Conservation (phyloP, 2,113 vertebrate genomes). For the Colaptes auratus region DNA sequence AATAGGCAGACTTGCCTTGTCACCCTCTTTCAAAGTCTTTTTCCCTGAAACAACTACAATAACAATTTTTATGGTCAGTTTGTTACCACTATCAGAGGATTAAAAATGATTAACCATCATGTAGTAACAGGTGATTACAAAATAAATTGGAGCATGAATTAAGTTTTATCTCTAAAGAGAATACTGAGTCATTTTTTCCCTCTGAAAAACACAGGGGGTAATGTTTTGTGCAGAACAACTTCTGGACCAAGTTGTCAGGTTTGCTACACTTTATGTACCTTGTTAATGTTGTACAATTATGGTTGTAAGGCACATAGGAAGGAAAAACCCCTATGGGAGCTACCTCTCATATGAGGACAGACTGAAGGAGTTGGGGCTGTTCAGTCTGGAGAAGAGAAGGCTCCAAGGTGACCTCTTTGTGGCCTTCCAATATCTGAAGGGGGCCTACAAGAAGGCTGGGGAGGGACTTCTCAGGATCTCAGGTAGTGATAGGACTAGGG, state of each 20-base stretch:
- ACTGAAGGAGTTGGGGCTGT: no score
- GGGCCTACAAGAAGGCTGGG: no score
- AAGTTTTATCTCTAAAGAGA: background rate
- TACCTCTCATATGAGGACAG: no score
- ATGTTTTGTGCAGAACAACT: background rate
- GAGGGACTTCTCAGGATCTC: no score
- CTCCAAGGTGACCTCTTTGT: no score
- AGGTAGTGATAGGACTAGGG: no score
- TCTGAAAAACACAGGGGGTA: background rate
- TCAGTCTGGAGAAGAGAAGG: no score
- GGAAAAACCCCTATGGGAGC: background rate
- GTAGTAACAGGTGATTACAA: background rate
- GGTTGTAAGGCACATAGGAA: background rate
- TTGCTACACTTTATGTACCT: background rate
- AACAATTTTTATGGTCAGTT: background rate
- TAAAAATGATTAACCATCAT: background rate
- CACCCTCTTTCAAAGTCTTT: background rate
- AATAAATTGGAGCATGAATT: background rate
- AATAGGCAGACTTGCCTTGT: background rate
- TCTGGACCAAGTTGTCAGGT: background rate
- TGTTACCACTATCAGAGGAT: background rate
- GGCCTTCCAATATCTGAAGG: no score
- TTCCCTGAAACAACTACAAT: background rate
- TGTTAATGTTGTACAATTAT: background rate
- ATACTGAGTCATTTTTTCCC: background rate